phyloP scores from a whole-genome alignment of 2,797 vertebrate species.

The Phrynocephalus vlangalii region DNA sequence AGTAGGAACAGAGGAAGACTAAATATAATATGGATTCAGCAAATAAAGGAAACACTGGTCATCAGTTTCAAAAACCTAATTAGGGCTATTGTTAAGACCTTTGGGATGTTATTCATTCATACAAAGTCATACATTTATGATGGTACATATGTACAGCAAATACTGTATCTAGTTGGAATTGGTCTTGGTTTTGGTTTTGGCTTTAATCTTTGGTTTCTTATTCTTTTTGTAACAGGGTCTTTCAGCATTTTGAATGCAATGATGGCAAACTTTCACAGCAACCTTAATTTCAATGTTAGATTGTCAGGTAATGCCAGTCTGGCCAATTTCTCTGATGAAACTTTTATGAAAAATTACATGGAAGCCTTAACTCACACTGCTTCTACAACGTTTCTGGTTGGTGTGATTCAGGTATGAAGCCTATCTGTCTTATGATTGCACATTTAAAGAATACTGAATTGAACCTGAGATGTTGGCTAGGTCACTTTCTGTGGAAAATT shows the following conservation, averaged over 20 bases:
- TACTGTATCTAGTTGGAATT: neutral
- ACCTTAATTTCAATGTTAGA: constrained; percentile 60
- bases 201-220: constrained; percentile 44
- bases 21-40: too few species aligned
- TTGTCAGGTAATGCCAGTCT: constrained; percentile 50
- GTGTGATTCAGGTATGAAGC: constrained; percentile 72
- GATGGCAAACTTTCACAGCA: constrained; percentile 60
- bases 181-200: neutral
- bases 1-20: too few species aligned
- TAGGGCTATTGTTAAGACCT: too few species aligned
- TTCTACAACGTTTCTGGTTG: constrained; percentile 70
- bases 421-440: constrained; percentile 2
- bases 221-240: constrained; percentile 58
- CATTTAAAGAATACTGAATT: neutral
- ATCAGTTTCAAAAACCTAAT: too few species aligned
- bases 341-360: constrained; percentile 45
- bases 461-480: neutral
- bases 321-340: constrained; percentile 53
- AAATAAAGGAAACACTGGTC: too few species aligned
- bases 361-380: constrained; percentile 59
- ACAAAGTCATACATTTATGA: neutral
- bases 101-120: too few species aligned
- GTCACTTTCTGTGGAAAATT: neutral
- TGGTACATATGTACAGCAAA: neutral
- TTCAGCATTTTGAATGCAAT: constrained; percentile 73